These are phyloP conservation scores for Prosapia bicincta DNA, from an alignment of 2,888 invertebrate genomes.

Conservation along the genomic window DNA sequence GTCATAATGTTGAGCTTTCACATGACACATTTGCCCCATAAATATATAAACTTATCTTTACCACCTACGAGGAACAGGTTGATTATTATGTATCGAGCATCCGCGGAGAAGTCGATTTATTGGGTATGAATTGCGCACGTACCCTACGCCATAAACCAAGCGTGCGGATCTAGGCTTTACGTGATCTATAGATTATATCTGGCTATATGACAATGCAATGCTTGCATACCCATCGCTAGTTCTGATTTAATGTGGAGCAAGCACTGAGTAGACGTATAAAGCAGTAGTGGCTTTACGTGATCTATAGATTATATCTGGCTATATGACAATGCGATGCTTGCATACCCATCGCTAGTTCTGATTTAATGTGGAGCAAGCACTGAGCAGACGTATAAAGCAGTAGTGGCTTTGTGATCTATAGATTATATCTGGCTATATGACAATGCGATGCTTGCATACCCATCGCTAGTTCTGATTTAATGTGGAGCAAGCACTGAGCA, in stretches of 20 bases:
- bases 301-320: too few species aligned
- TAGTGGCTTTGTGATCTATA: too few species aligned
- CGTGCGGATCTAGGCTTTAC: background rate
- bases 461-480: too few species aligned
- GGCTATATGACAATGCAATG: background rate
- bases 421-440: too few species aligned
- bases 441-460: too few species aligned
- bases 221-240: background rate
- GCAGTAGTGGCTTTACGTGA: too few species aligned
- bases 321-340: too few species aligned
- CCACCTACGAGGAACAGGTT: background rate
- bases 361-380: too few species aligned
- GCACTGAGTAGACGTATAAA: too few species aligned
- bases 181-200: background rate
- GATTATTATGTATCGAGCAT: background rate
- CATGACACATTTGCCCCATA: background rate
- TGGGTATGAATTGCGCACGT: background rate
- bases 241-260: background rate
- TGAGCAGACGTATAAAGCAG: too few species aligned
- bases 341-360: too few species aligned
- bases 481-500: too few species aligned
- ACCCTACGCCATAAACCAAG: background rate
- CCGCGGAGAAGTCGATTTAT: background rate
- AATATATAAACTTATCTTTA: background rate
- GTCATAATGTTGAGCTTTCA: background rate